Evolutionary conservation across 1,140 invertebrate genomes (phyloP), one percentile per base, ranked within the genome.

Genomic region (Pentalonia nigronervosa): DNA sequence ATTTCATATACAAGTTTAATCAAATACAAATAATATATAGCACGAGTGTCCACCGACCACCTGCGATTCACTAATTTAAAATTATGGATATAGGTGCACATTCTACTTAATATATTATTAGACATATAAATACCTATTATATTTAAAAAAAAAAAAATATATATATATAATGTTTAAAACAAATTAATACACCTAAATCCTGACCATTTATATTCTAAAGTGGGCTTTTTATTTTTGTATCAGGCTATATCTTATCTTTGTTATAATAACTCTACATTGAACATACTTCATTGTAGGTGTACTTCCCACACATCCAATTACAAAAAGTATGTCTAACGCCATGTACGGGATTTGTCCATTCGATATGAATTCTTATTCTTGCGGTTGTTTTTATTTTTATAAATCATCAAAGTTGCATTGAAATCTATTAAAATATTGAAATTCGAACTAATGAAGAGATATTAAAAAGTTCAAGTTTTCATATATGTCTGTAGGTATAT

Each of bases 231-330:
- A 36, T 90, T 41, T 67, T 47, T 90, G 41, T 30, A 76, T 76
- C 60, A n/a, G 14, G n/a, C n/a, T 14, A 56, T 30, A 23, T 25
- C n/a, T 34, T 89, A 89, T 56, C 1, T 89, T 56, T 56, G 88
- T 89, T 89, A 56, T 89, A 89, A 89, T 89, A 56, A 56, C 50
- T 67, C 56, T n/a, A 56, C 53, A 60, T 90, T 30, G 41, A 90
- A 48, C 53, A 25, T 41, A 67, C 36, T 60, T n/a, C 30, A 50
- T 21, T 36, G 90, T 92, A 83, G 90, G 90, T 83, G 90, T 92
- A 81, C 90, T 83, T 48, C 90, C 90, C 76, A 92, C 90, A 50
- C 90, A 36, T 36, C n/a, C 45, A 83, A 92, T 92, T 83, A 92
- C 20, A 92, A 83, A 91, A 92, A 76, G n/a, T 83, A 83, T 83